A percentile compares a stretch with the other conserved stretches of the same genome.
Conservation (phyloP, 2,888 invertebrate species). For the Aelia acuminata region DNA sequence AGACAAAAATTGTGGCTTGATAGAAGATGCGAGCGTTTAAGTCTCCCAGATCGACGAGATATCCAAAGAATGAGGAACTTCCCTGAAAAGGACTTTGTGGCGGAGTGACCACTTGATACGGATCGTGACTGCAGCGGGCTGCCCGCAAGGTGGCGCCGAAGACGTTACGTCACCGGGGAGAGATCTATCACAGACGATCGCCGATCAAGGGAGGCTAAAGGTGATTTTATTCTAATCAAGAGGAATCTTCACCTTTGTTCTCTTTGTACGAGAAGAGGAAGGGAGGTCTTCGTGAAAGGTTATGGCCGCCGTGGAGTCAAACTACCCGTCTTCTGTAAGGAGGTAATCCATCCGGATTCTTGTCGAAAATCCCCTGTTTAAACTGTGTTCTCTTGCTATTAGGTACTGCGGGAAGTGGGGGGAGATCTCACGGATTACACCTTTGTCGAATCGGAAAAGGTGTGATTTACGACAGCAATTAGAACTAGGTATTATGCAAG, state of each 20-base stretch:
- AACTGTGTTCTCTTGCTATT: too few relatives aligned
- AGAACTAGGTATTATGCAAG: not conserved
- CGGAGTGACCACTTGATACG: not conserved
- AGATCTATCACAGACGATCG: constrained; percentile 19
- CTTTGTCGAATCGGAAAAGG: constrained; percentile 18
- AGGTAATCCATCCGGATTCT: not conserved
- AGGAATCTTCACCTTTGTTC: constrained; percentile 54
- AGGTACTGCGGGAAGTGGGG: not conserved
- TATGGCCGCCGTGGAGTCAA: constrained; percentile 28
- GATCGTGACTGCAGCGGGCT: not conserved
- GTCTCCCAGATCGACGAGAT: not conserved
- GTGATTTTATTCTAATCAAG: constrained; percentile 43
- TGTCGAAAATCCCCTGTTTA: not conserved
- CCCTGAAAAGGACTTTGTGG: constrained; percentile 9
- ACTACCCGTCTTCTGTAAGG: constrained; percentile 2
- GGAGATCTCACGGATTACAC: not conserved
- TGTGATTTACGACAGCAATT: constrained; percentile 21
- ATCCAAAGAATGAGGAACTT: not conserved
- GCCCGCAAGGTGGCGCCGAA: not conserved
- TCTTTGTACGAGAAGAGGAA: not conserved
- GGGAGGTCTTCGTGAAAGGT: constrained; percentile 46
- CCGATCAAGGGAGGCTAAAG: not conserved
- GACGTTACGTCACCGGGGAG: not conserved
- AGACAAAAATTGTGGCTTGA: too few relatives aligned
- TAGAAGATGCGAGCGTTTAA: not conserved